Evolutionary conservation across 2,797 vertebrate genomes (phyloP).

Genomic region (Loriculus beryllinus): DNA sequence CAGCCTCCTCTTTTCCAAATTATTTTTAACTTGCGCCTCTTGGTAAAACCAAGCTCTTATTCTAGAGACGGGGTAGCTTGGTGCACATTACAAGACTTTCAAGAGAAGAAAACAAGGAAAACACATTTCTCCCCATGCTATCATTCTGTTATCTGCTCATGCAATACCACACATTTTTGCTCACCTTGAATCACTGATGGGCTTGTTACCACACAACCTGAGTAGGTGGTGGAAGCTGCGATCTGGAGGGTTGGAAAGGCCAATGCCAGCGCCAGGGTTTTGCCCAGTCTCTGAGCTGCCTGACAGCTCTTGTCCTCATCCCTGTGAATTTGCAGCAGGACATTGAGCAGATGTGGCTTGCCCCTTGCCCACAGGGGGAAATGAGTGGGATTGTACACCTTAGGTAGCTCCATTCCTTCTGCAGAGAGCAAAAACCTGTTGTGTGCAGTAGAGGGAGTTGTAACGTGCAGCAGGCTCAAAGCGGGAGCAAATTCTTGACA

Average conservation of each 20-base stretch:
- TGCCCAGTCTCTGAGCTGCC: not conserved
- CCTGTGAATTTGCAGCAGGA: not conserved
- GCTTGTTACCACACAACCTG: not conserved
- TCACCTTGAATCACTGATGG: fast-evolving
- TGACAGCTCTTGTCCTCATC: not conserved
- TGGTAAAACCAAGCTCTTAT: not conserved
- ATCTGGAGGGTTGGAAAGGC: not conserved
- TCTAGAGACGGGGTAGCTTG: not conserved
- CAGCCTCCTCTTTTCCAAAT: not conserved
- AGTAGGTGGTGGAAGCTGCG: not conserved
- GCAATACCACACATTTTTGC: not conserved
- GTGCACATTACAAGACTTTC: not conserved
- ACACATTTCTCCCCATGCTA: not conserved
- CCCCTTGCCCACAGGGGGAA: fast-evolving
- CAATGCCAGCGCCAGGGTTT: not conserved
- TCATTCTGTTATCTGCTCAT: not conserved
- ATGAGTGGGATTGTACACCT: too few relatives aligned
- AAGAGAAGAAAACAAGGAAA: not conserved
- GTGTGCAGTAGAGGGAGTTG: not conserved
- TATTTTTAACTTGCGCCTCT: not conserved
- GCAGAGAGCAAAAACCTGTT: not conserved
- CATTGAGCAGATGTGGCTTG: not conserved
- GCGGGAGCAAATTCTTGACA: not conserved
- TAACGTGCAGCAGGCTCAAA: not conserved
- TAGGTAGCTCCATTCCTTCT: not conserved